Base-by-base conservation (phyloP, 1,140 invertebrate species). In the Lineus longissimus region DNA sequence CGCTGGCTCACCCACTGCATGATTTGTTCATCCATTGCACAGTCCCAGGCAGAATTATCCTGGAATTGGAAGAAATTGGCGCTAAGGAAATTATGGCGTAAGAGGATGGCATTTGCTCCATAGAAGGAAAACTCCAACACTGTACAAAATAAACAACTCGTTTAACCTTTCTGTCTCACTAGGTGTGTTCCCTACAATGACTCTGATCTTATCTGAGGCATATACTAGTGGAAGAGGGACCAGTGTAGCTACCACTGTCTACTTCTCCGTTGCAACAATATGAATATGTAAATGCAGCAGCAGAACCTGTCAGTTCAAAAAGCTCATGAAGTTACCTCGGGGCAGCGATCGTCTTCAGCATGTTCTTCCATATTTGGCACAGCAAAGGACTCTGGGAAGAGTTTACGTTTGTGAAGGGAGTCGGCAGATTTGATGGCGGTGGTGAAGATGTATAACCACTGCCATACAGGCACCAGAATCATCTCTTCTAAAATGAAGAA, bases 1-100 rank as follows among this genome's bases (percentile, higher is more conserved):
- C 81, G 76, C 62, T 86, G 84, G 7, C 83, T 86, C 1, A 84
- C 83, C 87, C 87, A 89, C 11, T 76, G 71, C 81, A 89, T 87
- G 17, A 89, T 85, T 70, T 88, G 85, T 57, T 82, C 80, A 72
- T 89, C 88, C 72, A 85, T 85, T 62, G 83, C 83, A 17, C 86
- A 70, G 62, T 80, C 84, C 87, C 87, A 88, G 15, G 75, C 60
- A 29, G 68, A 72, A 69, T 86, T 84, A 71, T 84, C 77, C 70
- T 83, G 72, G 23, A 76, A 51, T 30, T 27, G 55, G 19, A 27
- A 64, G 29, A 54, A 27, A 29, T n/a, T 17, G 36, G 40, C 11
- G 15, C 33, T 19, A 0, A 25, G 13, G n/a, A n/a, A n/a, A n/a
- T n/a, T n/a, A n/a, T n/a, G n/a, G n/a, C n/a, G n/a, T n/a, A n/a